Percentiles rank a stretch among this genome's conserved stretches.
These are phyloP conservation scores for Atta cephalotes DNA, from an alignment of 1,140 invertebrate genomes.

Conservation along the genomic window DNA sequence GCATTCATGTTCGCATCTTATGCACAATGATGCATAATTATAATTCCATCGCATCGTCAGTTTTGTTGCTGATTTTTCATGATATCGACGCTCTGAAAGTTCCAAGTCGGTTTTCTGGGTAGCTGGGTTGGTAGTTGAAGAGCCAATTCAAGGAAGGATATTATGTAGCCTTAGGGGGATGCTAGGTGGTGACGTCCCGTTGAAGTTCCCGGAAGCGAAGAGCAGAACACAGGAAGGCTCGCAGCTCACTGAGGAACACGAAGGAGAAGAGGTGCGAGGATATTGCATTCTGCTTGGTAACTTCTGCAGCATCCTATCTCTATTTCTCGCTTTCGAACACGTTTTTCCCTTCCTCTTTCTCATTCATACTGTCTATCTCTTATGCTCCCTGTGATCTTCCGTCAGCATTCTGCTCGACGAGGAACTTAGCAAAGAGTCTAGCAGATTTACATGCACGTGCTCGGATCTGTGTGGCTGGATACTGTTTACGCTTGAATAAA, in stretches of 20 bases:
- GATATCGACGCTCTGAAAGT: conserved; percentile 12
- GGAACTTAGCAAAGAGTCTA: conserved; percentile 29
- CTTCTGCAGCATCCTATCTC: conserved; percentile 40
- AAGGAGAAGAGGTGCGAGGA: conserved; percentile 53
- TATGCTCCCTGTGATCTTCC: conserved; percentile 14
- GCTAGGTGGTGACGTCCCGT: conserved; percentile 45
- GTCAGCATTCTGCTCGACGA: conserved; percentile 46
- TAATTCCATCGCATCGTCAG: background rate
- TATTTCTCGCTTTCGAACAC: background rate
- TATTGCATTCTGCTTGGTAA: conserved; percentile 66
- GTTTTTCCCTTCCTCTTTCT: background rate
- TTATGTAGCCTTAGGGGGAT: conserved; percentile 67
- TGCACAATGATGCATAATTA: background rate
- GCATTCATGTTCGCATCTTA: background rate
- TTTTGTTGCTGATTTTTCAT: conserved; percentile 12
- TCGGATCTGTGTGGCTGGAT: conserved; percentile 31
- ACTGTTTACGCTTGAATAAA: conserved; percentile 55
- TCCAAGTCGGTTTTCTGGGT: conserved; percentile 42
- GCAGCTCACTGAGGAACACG: conserved; percentile 41
- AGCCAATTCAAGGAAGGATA: conserved; percentile 68
- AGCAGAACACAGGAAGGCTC: conserved; percentile 28
- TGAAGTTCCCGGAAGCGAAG: conserved; percentile 47
- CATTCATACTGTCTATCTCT: background rate
- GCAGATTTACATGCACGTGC: conserved; percentile 29
- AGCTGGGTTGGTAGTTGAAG: conserved; percentile 38